Evolutionary conservation across 2,888 invertebrate genomes (phyloP).

Genomic region (Stenoptilia bipunctidactyla): DNA sequence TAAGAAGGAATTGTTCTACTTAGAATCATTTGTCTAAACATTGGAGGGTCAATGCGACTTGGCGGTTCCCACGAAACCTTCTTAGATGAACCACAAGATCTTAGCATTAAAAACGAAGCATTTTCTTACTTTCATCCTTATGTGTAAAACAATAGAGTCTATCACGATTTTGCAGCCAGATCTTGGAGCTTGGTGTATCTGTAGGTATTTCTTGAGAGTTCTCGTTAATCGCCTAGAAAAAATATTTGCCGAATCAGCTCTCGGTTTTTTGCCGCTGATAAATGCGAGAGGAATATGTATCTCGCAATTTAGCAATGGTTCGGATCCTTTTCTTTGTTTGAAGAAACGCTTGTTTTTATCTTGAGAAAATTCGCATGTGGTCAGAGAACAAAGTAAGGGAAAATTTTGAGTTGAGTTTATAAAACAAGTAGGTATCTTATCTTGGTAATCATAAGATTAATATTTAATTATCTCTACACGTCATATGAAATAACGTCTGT

Average conservation of each 20-base stretch:
- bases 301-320: conserved; percentile 42
- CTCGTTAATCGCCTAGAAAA: conserved; percentile 65
- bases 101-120: conserved; percentile 6
- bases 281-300: conserved; percentile 57
- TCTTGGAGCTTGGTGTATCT: conserved; percentile 21
- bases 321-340: conserved; percentile 46
- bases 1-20: conserved; percentile 48
- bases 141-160: no score
- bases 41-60: conserved; percentile 56
- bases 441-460: no score
- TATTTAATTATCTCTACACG: no score
- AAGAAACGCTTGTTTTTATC: conserved; percentile 16
- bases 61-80: conserved; percentile 60
- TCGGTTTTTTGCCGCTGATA: conserved; percentile 53
- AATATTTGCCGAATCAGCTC: conserved; percentile 61
- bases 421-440: no score
- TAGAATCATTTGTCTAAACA: conserved; percentile 62
- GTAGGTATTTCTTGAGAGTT: conserved; percentile 57
- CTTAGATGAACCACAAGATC: conserved; percentile 19
- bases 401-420: not conserved
- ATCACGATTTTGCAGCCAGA: conserved; percentile 5
- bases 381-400: conserved; percentile 5
- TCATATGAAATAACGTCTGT: no score
- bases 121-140: not conserved
- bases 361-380: conserved; percentile 26